phyloP scores from a whole-genome alignment of 1,140 invertebrate genomes.

The Drosophila novamexicana region DNA sequence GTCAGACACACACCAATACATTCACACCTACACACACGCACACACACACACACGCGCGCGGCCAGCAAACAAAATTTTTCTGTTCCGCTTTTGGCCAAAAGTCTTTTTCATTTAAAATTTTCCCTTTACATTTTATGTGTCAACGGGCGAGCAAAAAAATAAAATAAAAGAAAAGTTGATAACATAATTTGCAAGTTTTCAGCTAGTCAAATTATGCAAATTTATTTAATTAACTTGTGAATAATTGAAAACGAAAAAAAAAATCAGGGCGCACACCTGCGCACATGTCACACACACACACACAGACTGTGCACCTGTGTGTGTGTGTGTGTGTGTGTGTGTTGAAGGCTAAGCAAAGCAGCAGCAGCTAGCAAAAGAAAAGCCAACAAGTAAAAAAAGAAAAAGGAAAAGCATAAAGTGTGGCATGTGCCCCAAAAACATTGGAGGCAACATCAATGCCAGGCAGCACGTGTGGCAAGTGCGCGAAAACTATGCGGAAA shows the following conservation, averaged over 20 bases:
- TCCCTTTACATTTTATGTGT: slow-evolving; percentile 20
- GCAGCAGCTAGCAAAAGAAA: slow-evolving; percentile 55
- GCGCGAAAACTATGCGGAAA: slow-evolving; percentile 18
- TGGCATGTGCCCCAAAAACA: slow-evolving; percentile 33
- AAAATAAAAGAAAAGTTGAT: slow-evolving; percentile 17
- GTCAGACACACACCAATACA: slow-evolving; percentile 48
- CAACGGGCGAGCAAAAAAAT: background rate
- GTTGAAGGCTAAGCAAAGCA: slow-evolving; percentile 67
- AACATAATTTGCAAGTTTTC: slow-evolving; percentile 4
- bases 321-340: slow-evolving; percentile 56
- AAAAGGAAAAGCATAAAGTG: slow-evolving; percentile 19
- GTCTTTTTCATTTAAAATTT: slow-evolving; percentile 34
- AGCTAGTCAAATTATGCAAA: slow-evolving; percentile 34
- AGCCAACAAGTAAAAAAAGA: slow-evolving; percentile 72
- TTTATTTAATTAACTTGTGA: slow-evolving; percentile 51
- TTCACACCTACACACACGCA: slow-evolving; percentile 15
- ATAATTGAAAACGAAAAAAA: slow-evolving; percentile 51
- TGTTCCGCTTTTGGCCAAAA: slow-evolving; percentile 47
- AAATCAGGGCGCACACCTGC: slow-evolving; percentile 79
- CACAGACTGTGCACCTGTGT: no score
- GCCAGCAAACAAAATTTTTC: slow-evolving; percentile 73
- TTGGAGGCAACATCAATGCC: slow-evolving; percentile 13
- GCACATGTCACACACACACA: slow-evolving; percentile 55
- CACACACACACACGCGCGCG: slow-evolving; percentile 26
- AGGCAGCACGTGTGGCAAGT: slow-evolving; percentile 53